These are phyloP conservation scores for Trididemnum miniatum DNA, from an alignment of 23 tunicate genomes.

Conservation along the genomic window DNA sequence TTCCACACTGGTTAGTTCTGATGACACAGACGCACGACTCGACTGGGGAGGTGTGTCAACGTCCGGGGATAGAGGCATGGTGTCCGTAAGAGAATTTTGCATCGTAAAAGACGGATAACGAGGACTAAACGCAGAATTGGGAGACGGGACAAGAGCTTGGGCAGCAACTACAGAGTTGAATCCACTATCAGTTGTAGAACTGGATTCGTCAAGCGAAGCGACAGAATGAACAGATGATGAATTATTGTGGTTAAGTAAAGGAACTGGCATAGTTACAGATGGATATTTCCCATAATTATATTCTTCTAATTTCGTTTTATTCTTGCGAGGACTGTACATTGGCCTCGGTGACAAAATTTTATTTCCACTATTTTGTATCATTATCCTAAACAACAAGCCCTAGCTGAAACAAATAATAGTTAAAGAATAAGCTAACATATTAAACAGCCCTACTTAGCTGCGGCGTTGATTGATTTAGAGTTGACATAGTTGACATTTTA, in stretches of 20 bases:
- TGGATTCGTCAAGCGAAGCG: conserved; percentile 40
- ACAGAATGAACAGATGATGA: conserved; percentile 57
- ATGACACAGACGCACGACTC: conserved; percentile 10
- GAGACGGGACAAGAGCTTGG: conserved; percentile 33
- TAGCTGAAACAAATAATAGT: neutral
- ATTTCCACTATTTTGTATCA: neutral
- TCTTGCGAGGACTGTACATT: conserved; percentile 22
- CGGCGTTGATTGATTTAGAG: conserved; percentile 53
- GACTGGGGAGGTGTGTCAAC: conserved; percentile 1
- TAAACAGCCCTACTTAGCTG: conserved; percentile 53
- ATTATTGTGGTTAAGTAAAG: conserved; percentile 25
- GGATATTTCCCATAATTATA: conserved; percentile 2
- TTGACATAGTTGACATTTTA: conserved; percentile 1
- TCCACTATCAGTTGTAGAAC: conserved; percentile 59
- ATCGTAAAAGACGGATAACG: neutral
- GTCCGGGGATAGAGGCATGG: neutral
- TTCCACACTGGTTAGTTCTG: conserved; percentile 8
- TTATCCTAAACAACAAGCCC: neutral
- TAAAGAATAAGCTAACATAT: neutral
- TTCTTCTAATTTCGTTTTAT: neutral
- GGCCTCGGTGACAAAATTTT: conserved; percentile 35
- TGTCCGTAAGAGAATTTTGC: neutral
- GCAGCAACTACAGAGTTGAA: conserved; percentile 48
- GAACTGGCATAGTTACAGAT: conserved; percentile 5
- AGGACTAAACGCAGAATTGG: conserved; percentile 70